Percentiles rank a stretch among this genome's conserved stretches.
Evolutionary conservation across 2,797 vertebrate genomes (phyloP).

Genomic region (Alcedo quadribrachys): DNA sequence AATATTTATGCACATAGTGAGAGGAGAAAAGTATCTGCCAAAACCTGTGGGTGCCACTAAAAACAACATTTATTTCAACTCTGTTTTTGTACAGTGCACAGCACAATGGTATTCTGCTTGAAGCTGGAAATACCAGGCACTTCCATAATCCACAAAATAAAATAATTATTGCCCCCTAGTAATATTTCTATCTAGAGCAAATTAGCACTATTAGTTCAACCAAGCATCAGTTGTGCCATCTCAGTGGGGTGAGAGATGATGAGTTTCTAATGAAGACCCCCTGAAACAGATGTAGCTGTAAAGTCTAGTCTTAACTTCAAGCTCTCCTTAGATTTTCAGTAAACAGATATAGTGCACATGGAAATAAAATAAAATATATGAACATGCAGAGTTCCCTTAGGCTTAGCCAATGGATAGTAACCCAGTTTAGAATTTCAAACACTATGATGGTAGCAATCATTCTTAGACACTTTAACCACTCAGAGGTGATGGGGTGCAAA

Average conservation of each 20-base stretch:
- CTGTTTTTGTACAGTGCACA: background rate
- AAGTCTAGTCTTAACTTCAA: conserved; percentile 2
- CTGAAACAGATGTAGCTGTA: background rate
- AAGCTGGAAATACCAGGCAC: background rate
- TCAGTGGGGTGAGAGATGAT: background rate
- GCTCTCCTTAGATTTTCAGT: background rate
- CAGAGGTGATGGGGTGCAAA: background rate
- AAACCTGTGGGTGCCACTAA: conserved; percentile 64
- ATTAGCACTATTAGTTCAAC: background rate
- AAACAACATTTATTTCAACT: conserved; percentile 56
- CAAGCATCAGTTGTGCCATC: background rate
- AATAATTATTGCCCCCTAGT: background rate
- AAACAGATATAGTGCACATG: background rate
- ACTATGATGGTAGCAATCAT: background rate
- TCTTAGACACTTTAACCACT: background rate
- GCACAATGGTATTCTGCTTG: conserved; percentile 13
- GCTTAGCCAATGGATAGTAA: conserved; percentile 4
- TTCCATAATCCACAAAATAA: background rate
- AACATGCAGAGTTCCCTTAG: background rate
- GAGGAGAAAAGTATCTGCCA: conserved; percentile 62
- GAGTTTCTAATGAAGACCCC: background rate
- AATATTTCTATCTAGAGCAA: background rate
- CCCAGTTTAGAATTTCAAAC: background rate
- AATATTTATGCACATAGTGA: conserved; percentile 66
- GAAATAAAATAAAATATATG: conserved; percentile 15